Evolutionary conservation across 2,888 invertebrate species (phyloP).

Genomic region (Ochropleura plecta): DNA sequence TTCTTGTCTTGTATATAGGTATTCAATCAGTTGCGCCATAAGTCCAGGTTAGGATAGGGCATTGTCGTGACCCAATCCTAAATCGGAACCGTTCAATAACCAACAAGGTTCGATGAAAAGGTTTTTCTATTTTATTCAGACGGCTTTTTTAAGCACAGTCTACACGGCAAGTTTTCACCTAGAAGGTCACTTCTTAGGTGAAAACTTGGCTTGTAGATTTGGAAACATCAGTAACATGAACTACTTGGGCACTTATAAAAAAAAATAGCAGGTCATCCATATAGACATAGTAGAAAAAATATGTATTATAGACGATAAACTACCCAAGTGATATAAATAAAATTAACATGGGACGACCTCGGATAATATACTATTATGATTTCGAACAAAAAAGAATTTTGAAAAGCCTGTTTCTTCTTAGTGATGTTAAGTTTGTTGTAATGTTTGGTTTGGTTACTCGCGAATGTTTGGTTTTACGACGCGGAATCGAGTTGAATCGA

Average conservation of each 20-base stretch:
- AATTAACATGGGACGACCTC: too few relatives aligned
- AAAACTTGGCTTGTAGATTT: background rate
- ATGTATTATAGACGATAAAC: too few relatives aligned
- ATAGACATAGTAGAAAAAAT: too few relatives aligned
- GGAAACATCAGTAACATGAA: background rate
- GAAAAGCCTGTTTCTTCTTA: too few relatives aligned
- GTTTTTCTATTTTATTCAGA: constrained; percentile 28
- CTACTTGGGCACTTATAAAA: too few relatives aligned
- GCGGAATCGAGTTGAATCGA: background rate
- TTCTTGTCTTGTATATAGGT: constrained; percentile 38
- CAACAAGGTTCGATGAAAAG: constrained; percentile 18
- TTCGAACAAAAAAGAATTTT: too few relatives aligned
- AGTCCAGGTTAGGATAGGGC: constrained; percentile 45
- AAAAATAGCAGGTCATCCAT: too few relatives aligned
- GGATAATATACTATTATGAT: too few relatives aligned
- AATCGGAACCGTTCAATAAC: constrained; percentile 35
- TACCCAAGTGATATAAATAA: too few relatives aligned
- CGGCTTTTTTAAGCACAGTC: constrained; percentile 4
- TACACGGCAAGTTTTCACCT: too few relatives aligned
- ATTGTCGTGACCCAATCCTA: constrained; percentile 48
- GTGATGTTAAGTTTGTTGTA: too few relatives aligned
- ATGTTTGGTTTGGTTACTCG: too few relatives aligned
- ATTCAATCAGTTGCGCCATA: constrained; percentile 54
- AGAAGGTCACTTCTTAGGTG: constrained; percentile 3
- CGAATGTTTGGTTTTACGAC: background rate